Base-by-base conservation (phyloP, 1,140 invertebrate genomes). In the Mya arenaria region DNA sequence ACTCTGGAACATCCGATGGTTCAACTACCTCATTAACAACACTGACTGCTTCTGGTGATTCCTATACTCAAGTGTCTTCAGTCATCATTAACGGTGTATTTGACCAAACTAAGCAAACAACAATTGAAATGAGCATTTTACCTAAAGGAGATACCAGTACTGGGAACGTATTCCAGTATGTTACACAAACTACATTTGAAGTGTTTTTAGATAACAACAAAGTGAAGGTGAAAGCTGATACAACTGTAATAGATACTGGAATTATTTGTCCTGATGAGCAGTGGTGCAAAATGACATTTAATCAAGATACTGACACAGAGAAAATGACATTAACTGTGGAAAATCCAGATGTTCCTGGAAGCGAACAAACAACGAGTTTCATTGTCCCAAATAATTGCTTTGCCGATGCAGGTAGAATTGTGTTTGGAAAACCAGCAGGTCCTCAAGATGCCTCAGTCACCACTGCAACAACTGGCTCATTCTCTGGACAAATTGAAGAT, bases 131-230 rank as follows among this genome's bases (percentile, higher is more conserved):
- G 4, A 80, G 66, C 39, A 25, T 71, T 13, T 69, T 69, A 71
- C 77, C 77, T 39, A 28, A 69, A 36, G 48, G 48, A n/a, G 71
- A 69, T 44, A 55, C 65, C 25, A 80, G 77, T 34, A 71, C 44
- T 62, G 77, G 77, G 6, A 66, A 66, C 48, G 48, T 80, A 6
- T 80, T 80, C 66, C 77, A 80, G 56, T 71, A 80, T 62, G 77
- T 80, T 44, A 66, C 65, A 25, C 36, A 71, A 28, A 68, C 77
- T 25, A 71, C 77, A 17, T 80, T 80, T 15, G n/a, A 4, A 15
- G 66, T 80, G 17, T 80, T 71, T 34, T 30, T 80, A 10, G 77
- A 69, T 41, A 36, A 71, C 56, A 65, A 65, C 6, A 60, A 19
- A 71, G 25, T 80, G 4, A 60, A 60, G 30, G 66, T 80, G 3